Evolutionary conservation across 1,140 invertebrate species (phyloP), one percentile per base, ranked within the genome.

Genomic region (Drosophila busckii): DNA sequence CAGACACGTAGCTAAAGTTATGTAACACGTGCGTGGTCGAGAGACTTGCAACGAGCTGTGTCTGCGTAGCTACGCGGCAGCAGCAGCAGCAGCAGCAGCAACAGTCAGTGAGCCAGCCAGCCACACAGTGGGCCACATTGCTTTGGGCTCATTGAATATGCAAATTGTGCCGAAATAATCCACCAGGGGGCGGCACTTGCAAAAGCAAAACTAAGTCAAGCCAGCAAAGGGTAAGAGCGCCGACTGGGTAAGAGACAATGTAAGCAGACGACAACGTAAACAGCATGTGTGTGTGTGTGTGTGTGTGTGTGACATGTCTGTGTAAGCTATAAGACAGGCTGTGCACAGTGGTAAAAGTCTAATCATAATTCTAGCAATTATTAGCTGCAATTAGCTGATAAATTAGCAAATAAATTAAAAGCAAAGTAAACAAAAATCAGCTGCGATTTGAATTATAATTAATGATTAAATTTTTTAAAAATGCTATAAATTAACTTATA

Each of bases 81-180:
- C 26, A 35, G 59, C 28, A 32, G 44, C 23, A 20, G 61, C 0
- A 10, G 3, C 16, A 20, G 35, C 4, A 20, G 9, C 9, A 20
- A 17, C 10, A 16, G 17, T 22, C 6, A n/a, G 5, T 4, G 2
- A 3, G 13, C 1, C 0, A 45, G 38, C 13, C 2, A 23, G 25
- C 25, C 35, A 58, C 32, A 32, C 34, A 41, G n/a, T n/a, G n/a
- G n/a, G 31, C 37, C 52, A 65, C 68, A 46, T 65, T 40, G 54
- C 44, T n/a, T n/a, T n/a, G 61, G 56, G 65, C 69, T 75, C 75
- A 80, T 80, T 80, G 75, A 80, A 82, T 80, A 80, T 80, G 69
- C 75, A 80, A 82, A 80, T 82, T 82, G 80, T 66, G 71, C 75
- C 75, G 50, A 78, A 78, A 78, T 63, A 76, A 67, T 41, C 45